These are phyloP conservation scores for Eidolon dupreanum DNA, from an alignment of 2,797 vertebrate genomes.

Conservation along the genomic window DNA sequence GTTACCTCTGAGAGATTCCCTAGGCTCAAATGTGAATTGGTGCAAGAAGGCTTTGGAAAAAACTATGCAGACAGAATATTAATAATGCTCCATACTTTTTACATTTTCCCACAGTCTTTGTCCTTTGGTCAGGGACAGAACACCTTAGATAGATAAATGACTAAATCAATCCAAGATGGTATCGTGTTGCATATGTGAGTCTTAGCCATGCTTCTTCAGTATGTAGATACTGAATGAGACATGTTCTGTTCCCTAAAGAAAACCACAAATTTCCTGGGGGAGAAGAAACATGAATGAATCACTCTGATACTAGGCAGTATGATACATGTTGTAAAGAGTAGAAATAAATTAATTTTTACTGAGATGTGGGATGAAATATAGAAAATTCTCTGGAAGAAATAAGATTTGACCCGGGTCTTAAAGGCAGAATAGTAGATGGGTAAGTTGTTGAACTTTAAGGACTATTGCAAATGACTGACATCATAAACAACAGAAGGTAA, in stretches of 20 bases:
- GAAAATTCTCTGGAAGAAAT: slow-evolving; percentile 36
- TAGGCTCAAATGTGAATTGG: slow-evolving; percentile 24
- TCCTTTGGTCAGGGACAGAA: background rate
- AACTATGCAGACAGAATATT: slow-evolving; percentile 7
- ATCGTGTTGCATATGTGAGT: background rate
- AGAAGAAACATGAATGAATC: slow-evolving; percentile 28
- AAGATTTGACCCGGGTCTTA: background rate
- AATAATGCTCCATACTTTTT: background rate
- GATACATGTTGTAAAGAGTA: background rate
- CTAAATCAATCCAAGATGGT: background rate
- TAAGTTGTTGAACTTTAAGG: background rate
- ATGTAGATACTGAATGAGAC: background rate
- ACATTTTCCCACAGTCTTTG: background rate
- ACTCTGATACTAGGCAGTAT: background rate
- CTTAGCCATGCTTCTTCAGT: background rate
- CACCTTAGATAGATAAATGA: background rate
- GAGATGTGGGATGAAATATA: background rate
- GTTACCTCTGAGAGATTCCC: slow-evolving; percentile 49
- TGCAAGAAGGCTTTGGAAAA: background rate
- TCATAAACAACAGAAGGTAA: background rate
- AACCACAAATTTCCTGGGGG: background rate
- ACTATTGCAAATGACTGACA: background rate
- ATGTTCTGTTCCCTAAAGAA: slow-evolving; percentile 4
- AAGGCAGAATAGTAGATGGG: background rate
- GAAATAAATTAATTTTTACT: slow-evolving; percentile 13